Evolutionary conservation across 2,888 invertebrate species (phyloP).

Genomic region (Colostygia pectinataria): DNA sequence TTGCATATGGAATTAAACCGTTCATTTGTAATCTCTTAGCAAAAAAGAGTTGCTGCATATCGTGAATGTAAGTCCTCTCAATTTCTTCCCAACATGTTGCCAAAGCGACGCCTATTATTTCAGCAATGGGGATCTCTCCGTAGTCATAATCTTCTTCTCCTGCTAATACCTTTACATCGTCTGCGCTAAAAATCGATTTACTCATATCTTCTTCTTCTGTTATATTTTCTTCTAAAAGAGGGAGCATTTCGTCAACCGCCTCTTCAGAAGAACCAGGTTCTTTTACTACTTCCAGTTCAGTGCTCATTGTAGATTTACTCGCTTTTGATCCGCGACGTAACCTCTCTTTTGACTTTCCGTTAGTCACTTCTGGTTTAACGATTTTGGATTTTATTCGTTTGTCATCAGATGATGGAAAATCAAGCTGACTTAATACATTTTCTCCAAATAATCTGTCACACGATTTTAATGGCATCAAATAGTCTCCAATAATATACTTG

Average conservation of each 20-base stretch:
- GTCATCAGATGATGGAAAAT: conserved; percentile 61
- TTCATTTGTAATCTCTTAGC: conserved; percentile 81
- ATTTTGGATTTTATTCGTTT: conserved; percentile 65
- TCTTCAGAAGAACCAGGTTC: conserved; percentile 45
- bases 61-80: conserved; percentile 75
- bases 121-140: conserved; percentile 63
- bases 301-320: conserved; percentile 47
- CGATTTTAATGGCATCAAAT: conserved; percentile 55
- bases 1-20: conserved; percentile 80
- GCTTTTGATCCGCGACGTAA: conserved; percentile 52
- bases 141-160: conserved; percentile 78
- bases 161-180: conserved; percentile 55
- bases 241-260: conserved; percentile 36
- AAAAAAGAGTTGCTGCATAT: conserved; percentile 82
- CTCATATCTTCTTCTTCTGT: conserved; percentile 41
- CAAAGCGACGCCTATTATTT: conserved; percentile 60
- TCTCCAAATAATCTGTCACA: conserved; percentile 67
- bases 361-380: conserved; percentile 58
- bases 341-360: conserved; percentile 57
- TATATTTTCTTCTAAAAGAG: conserved; percentile 38
- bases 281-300: conserved; percentile 54
- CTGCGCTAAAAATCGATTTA: conserved; percentile 38
- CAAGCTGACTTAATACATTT: conserved; percentile 58
- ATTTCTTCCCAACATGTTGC: conserved; percentile 79
- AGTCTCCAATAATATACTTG: conserved; percentile 73